phyloP scores from a whole-genome alignment of 2,888 invertebrate genomes.

The Dysmachus trigonus region DNA sequence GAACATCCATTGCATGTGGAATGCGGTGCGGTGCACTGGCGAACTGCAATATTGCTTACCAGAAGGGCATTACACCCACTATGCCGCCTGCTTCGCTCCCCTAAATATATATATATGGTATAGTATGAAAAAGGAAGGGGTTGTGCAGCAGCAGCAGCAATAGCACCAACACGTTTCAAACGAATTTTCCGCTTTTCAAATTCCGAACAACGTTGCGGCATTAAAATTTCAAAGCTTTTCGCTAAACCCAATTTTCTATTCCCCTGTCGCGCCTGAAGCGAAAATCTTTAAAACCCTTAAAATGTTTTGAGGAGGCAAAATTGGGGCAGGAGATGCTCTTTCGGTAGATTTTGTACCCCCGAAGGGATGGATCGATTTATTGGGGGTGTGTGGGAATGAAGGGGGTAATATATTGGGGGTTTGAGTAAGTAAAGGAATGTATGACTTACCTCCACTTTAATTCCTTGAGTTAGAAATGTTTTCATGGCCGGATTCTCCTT shows the following conservation, averaged over 20 bases:
- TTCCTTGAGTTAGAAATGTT: constrained; percentile 75
- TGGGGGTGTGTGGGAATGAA: not conserved
- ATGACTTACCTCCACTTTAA: constrained; percentile 80
- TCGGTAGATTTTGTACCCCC: not conserved
- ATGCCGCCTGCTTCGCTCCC: not conserved
- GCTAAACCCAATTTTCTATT: constrained; percentile 38
- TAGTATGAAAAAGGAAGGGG: not conserved
- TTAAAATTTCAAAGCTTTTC: constrained; percentile 40
- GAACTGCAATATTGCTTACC: not conserved
- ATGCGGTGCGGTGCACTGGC: not conserved
- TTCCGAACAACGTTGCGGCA: constrained; percentile 27
- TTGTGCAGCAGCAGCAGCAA: not conserved
- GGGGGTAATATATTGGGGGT: too few species aligned
- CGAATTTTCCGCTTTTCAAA: constrained; percentile 35
- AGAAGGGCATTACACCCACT: not conserved
- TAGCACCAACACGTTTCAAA: constrained; percentile 12
- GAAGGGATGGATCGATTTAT: not conserved
- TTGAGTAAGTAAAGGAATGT: not conserved
- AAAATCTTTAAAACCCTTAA: constrained; percentile 28
- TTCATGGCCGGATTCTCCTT: constrained; percentile 76
- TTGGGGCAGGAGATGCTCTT: not conserved
- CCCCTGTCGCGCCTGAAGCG: not conserved
- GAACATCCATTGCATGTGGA: not conserved
- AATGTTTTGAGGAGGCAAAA: not conserved
- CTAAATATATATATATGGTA: too few species aligned